Evolutionary conservation across 2,113 vertebrate genomes (phyloP).

Genomic region (Penelope pileata): DNA sequence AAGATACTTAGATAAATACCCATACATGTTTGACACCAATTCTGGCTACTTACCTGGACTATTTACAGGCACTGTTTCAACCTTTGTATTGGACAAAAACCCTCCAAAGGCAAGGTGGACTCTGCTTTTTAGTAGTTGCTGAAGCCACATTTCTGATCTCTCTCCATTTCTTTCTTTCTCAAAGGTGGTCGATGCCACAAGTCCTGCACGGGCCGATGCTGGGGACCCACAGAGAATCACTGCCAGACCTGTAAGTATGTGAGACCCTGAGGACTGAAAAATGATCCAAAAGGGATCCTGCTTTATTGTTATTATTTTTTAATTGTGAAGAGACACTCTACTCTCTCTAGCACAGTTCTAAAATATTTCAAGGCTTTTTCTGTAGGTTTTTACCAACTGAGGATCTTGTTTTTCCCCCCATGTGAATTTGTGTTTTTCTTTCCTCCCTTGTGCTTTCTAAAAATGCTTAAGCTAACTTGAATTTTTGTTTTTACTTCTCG

Average conservation of each 20-base stretch:
- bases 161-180: conserved; percentile 15
- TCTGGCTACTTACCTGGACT: background rate
- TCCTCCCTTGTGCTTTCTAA: background rate
- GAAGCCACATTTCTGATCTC: background rate
- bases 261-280: background rate
- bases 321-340: background rate
- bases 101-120: background rate
- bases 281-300: background rate
- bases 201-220: conserved; percentile 93
- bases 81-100: background rate
- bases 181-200: conserved; percentile 93
- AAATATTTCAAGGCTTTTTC: background rate
- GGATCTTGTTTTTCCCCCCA: background rate
- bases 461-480: background rate
- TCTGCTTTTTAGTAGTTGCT: background rate
- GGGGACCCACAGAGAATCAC: conserved; percentile 92
- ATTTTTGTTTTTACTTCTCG: background rate
- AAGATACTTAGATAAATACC: background rate
- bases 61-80: conserved; percentile 1
- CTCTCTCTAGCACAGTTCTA: background rate
- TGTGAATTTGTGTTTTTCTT: background rate
- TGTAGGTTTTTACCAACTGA: fast-evolving
- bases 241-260: conserved; percentile 93
- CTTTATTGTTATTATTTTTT: background rate
- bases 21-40: background rate